Evolutionary conservation across 2,888 invertebrate genomes (phyloP), one percentile per base, ranked within the genome.

Genomic region (Nebria salina): DNA sequence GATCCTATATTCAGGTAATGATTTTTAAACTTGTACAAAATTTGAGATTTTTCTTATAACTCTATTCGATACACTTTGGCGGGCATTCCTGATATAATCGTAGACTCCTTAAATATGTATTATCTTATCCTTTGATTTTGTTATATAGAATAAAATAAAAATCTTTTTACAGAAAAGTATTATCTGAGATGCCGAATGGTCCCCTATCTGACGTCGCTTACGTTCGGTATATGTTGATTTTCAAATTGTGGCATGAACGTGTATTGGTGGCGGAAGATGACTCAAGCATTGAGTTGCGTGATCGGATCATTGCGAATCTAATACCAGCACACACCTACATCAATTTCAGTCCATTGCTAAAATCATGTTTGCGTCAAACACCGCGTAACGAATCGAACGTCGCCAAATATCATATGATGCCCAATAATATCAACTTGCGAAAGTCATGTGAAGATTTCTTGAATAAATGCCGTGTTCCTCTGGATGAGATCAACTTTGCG

Each of bases 211-310:
- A 73, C 25, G 81, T 81, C 5, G 25, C 65, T 72, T 81, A 81
- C 43, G 81, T 81, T 7, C 81, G 81, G 2, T 64, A 81, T 20
- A 81, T 81, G 81, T 72, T 81, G n/a, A 72, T 65, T 26, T 76
- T 65, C 26, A 81, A 81, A 43, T 26, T 74, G n/a, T 81, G 81
- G 81, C 76, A 66, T 73, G 76, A 81, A 42, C 76, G 76, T 6
- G 72, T 74, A 7, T 41, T 76, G 11, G 76, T 72, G 9, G 15
- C n/a, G 26, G 72, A 76, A 11, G 81, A 81, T 25, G 15, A 25
- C 6, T 42, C 42, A 13, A 76, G 76, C 43, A 13, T 15, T 20
- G 76, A 64, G 7, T 66, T 81, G 6, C 64, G 25, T 15, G 15
- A 70, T 7, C 65, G 72, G n/a, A 42, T 81, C 13, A 41, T 65